A percentile compares a stretch with the other conserved stretches of the same genome.
These are phyloP conservation scores for Phorcus lineatus DNA, from an alignment of 2,888 invertebrate genomes.

Conservation along the genomic window DNA sequence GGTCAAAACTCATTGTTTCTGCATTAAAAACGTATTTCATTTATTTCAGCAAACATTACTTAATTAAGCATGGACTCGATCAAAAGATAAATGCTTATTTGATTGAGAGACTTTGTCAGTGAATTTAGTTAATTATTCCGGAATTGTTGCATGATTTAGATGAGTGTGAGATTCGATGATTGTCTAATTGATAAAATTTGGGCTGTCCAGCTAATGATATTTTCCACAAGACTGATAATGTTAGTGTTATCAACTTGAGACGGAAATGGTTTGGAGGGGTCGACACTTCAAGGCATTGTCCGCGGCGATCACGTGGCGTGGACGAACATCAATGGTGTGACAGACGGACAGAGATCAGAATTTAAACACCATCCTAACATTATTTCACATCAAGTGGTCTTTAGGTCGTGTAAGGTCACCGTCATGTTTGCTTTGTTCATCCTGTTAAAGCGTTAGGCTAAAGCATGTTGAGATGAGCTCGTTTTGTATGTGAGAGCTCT, in stretches of 20 bases:
- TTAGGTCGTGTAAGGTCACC: not conserved
- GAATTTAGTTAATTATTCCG: no score
- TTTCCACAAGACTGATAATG: slow-evolving; percentile 25
- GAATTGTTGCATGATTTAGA: not conserved
- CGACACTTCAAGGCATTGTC: slow-evolving; percentile 11
- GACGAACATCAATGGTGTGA: not conserved
- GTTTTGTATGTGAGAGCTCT: not conserved
- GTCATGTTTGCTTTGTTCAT: slow-evolving; percentile 2
- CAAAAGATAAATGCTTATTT: no score
- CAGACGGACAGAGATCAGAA: not conserved
- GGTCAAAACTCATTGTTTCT: no score
- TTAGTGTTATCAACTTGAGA: slow-evolving; percentile 20
- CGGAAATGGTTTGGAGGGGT: slow-evolving; percentile 17
- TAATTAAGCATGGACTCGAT: no score
- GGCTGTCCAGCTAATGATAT: slow-evolving; percentile 17
- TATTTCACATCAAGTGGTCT: slow-evolving; percentile 22
- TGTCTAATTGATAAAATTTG: slow-evolving; percentile 18
- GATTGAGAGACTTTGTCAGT: no score
- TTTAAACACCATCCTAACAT: slow-evolving; percentile 9
- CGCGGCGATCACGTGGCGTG: not conserved
- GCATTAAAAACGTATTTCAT: no score
- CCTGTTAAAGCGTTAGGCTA: not conserved
- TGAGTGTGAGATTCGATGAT: not conserved
- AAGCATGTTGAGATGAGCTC: not conserved
- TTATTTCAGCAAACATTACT: no score